phyloP scores from a whole-genome alignment of 2,113 vertebrate species.

The Strix aluco region DNA sequence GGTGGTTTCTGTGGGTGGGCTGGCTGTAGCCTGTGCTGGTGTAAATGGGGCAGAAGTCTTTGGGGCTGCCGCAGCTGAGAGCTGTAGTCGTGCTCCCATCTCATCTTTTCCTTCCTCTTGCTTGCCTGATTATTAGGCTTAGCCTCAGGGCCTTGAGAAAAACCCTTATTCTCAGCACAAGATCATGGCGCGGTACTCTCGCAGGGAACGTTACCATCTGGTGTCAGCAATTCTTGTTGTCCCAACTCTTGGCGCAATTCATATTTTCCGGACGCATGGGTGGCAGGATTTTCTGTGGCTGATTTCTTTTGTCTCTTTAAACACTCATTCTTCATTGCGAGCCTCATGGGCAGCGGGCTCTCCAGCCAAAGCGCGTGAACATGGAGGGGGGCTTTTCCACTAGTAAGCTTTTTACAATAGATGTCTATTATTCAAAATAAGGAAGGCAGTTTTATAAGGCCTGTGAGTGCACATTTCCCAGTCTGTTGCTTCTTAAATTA shows the following conservation, averaged over 20 bases:
- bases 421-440: conserved; percentile 73
- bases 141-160: not conserved
- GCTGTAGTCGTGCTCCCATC: not conserved
- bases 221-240: conserved; percentile 1
- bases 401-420: conserved; percentile 56
- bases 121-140: not conserved
- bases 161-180: not conserved
- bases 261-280: conserved; percentile 47
- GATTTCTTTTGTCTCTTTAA: conserved; percentile 37
- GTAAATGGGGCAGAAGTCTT: not conserved
- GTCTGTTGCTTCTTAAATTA: conserved; percentile 76
- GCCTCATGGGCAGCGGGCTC: conserved; percentile 41
- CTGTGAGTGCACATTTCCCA: conserved; percentile 65
- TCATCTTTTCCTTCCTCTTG: not conserved
- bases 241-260: not conserved
- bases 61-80: not conserved
- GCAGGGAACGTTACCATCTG: not conserved
- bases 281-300: conserved; percentile 34
- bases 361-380: conserved; percentile 9
- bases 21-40: not conserved
- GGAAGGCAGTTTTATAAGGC: conserved; percentile 74
- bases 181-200: rapidly evolving
- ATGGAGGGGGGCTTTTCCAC: conserved; percentile 50
- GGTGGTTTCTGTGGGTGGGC: not conserved
- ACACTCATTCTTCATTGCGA: not conserved